A percentile compares a stretch with the other conserved stretches of the same genome.
Conservation (phyloP, 2,113 vertebrate species). For the Nannospalax galili region DNA sequence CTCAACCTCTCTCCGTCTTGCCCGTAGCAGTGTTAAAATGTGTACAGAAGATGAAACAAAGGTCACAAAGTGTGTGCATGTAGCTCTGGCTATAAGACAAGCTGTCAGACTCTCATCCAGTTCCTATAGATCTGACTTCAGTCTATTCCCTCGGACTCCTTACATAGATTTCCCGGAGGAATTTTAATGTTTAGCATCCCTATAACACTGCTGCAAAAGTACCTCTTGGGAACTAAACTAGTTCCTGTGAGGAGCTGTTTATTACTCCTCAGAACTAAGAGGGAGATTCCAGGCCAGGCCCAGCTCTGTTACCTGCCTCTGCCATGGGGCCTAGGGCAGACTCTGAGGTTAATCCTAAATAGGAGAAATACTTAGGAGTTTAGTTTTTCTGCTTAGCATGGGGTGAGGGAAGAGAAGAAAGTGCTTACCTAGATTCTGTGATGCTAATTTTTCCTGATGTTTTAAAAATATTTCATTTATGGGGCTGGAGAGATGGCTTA, state of each 20-base stretch:
- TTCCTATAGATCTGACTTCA: neutral
- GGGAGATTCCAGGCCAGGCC: neutral
- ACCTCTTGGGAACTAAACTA: neutral
- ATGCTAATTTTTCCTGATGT: too few species aligned
- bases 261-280: neutral
- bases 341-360: conserved; percentile 30
- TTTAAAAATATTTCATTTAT: too few species aligned
- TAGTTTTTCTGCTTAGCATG: neutral
- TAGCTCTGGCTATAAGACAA: neutral
- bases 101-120: neutral
- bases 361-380: neutral
- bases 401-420: neutral
- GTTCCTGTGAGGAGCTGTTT: neutral
- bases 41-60: neutral
- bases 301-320: neutral
- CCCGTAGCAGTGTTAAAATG: neutral
- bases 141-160: neutral
- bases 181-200: neutral
- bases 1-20: neutral
- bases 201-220: neutral
- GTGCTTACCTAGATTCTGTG: neutral
- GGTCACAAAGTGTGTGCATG: neutral
- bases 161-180: neutral
- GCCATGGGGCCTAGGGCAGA: neutral
- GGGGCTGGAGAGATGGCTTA: too few species aligned